A percentile compares a stretch with the other conserved stretches of the same genome.
Evolutionary conservation across 2,888 invertebrate genomes (phyloP).

Genomic region (Baronia brevicornis): DNA sequence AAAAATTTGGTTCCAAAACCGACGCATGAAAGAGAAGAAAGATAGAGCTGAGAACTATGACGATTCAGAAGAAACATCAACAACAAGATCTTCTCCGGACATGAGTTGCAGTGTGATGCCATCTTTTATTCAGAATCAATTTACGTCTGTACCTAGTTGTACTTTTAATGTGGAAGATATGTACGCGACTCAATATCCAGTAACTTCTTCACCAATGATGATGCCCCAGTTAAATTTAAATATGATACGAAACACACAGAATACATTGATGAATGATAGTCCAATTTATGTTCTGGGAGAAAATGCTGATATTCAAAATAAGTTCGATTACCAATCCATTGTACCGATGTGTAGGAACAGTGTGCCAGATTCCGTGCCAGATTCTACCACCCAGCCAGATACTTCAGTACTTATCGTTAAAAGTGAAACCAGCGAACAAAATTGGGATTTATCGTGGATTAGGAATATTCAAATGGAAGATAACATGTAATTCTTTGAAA

Average conservation of each 20-base stretch:
- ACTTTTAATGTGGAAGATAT: constrained; percentile 26
- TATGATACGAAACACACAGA: constrained; percentile 18
- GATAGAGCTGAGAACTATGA: constrained; percentile 54
- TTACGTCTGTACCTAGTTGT: constrained; percentile 23
- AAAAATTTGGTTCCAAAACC: constrained; percentile 91
- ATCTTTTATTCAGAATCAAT: constrained; percentile 28
- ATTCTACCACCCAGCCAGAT: constrained; percentile 19
- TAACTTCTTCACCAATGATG: constrained; percentile 21
- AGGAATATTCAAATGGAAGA: constrained; percentile 37
- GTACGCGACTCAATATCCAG: constrained; percentile 33
- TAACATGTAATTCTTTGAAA: constrained; percentile 25
- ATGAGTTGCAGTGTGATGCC: constrained; percentile 22
- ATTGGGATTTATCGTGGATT: constrained; percentile 53
- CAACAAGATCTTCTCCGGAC: constrained; percentile 36
- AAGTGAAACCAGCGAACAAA: constrained; percentile 26
- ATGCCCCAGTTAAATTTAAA: constrained; percentile 16
- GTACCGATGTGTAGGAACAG: constrained; percentile 22
- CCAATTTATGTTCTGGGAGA: constrained; percentile 24
- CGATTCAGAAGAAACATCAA: constrained; percentile 39
- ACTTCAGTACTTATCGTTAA: constrained; percentile 18
- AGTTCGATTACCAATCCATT: constrained; percentile 23
- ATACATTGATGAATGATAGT: constrained; percentile 23
- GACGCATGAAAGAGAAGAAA: constrained; percentile 84
- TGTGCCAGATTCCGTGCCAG: constrained; percentile 18
- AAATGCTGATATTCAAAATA: constrained; percentile 15